phyloP scores from a whole-genome alignment of 2,888 invertebrate genomes.

The Andrena praecox region DNA sequence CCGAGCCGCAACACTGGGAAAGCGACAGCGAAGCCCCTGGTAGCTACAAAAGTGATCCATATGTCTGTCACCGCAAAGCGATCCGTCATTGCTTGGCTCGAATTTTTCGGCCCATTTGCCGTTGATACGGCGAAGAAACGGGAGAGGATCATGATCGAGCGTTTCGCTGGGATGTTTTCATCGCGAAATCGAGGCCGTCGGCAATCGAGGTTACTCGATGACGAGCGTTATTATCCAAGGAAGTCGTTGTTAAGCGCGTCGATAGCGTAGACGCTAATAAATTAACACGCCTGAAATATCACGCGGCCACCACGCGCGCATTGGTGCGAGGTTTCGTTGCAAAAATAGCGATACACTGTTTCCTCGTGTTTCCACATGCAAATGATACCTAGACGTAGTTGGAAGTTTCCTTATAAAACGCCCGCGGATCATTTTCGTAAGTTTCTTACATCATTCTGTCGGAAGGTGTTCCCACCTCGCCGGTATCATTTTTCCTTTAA shows the following conservation, averaged over 20 bases:
- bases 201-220: slow-evolving; percentile 54
- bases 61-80: neutral
- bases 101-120: neutral
- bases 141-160: neutral
- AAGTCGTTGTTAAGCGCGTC: slow-evolving; percentile 47
- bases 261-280: slow-evolving; percentile 51
- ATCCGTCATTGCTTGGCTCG: neutral
- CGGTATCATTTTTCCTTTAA: slow-evolving; percentile 3
- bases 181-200: slow-evolving; percentile 53
- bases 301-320: neutral
- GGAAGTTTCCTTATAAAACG: too few species aligned
- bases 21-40: too few species aligned
- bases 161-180: slow-evolving; percentile 47
- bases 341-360: slow-evolving; percentile 20
- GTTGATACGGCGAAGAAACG: neutral
- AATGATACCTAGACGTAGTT: too few species aligned
- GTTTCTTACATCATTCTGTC: too few species aligned
- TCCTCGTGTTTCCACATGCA: neutral
- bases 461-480: neutral
- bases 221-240: slow-evolving; percentile 42
- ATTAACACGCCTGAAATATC: slow-evolving; percentile 43
- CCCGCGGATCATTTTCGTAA: too few species aligned
- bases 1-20: too few species aligned
- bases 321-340: neutral
- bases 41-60: too few species aligned